Percentiles rank a stretch among this genome's conserved stretches.
These are phyloP conservation scores for Thecophora atra DNA, from an alignment of 2,888 invertebrate genomes.

Conservation along the genomic window DNA sequence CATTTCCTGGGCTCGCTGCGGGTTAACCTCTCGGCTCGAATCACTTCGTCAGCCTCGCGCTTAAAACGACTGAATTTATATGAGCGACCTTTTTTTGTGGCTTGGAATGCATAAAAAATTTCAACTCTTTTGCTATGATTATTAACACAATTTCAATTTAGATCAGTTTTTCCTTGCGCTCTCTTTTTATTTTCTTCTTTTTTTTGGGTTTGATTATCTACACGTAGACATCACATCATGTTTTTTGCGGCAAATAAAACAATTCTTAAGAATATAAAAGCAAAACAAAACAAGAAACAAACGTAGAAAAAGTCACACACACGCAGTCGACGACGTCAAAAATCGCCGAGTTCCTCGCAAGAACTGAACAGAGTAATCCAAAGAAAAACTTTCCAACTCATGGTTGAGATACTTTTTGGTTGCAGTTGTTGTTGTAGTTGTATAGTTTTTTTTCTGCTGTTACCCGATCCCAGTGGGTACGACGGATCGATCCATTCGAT, in stretches of 20 bases:
- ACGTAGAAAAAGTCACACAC: background rate
- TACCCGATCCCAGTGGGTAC: background rate
- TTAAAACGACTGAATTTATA: too few species aligned
- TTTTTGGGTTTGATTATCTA: background rate
- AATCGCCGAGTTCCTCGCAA: slow-evolving; percentile 52
- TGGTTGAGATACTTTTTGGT: slow-evolving; percentile 9
- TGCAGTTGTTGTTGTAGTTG: background rate
- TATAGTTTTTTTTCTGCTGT: background rate
- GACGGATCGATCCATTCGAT: background rate
- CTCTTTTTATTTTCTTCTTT: background rate
- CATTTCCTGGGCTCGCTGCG: slow-evolving; percentile 27
- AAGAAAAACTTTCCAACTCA: slow-evolving; percentile 14
- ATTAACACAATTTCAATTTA: background rate
- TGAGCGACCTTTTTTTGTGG: background rate
- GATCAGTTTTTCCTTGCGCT: background rate
- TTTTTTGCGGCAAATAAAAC: background rate
- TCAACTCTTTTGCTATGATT: background rate
- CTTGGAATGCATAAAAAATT: background rate
- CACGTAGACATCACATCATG: background rate
- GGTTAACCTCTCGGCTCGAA: slow-evolving; percentile 6
- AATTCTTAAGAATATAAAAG: slow-evolving; percentile 2
- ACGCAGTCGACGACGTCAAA: slow-evolving; percentile 48
- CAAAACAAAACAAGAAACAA: slow-evolving; percentile 10
- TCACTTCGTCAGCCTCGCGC: background rate
- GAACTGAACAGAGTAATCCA: slow-evolving; percentile 47